Conservation (phyloP, 2,113 vertebrate genomes). For the Salvator merianae region DNA sequence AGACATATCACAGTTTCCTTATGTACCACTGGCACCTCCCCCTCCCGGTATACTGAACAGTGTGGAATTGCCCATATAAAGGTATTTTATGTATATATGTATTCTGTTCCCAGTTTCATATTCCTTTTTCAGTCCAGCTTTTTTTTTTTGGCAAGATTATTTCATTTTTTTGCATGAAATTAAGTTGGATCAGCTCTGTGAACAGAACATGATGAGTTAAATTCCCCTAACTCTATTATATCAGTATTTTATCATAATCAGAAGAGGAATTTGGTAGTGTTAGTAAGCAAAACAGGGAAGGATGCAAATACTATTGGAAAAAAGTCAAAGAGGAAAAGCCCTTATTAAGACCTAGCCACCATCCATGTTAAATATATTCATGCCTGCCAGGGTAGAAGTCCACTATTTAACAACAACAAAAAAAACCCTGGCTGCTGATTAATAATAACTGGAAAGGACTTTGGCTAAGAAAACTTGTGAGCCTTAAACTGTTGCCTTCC, state of each 20-base stretch:
- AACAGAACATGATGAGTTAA: too few species aligned
- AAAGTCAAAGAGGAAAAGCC: not conserved
- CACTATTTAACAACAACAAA: not conserved
- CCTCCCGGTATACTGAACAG: too few species aligned
- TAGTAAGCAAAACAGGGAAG: not conserved
- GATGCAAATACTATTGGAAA: not conserved
- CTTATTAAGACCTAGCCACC: not conserved
- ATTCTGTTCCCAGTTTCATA: too few species aligned
- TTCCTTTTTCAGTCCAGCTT: too few species aligned
- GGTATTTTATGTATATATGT: too few species aligned
- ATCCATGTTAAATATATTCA: not conserved
- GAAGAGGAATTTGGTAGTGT: not conserved
- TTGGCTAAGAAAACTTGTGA: not conserved
- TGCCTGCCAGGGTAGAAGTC: not conserved
- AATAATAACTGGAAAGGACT: not conserved
- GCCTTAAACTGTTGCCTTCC: not conserved
- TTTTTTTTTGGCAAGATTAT: too few species aligned
- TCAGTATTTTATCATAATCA: not conserved
- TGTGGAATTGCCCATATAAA: too few species aligned
- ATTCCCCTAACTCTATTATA: not conserved
- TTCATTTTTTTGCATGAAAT: too few species aligned
- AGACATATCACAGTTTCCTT: too few species aligned
- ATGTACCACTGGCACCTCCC: too few species aligned
- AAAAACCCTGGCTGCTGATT: not conserved
- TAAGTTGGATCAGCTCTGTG: not conserved